Evolutionary conservation across 2,888 invertebrate genomes (phyloP).

Genomic region (Uropetala carovei): DNA sequence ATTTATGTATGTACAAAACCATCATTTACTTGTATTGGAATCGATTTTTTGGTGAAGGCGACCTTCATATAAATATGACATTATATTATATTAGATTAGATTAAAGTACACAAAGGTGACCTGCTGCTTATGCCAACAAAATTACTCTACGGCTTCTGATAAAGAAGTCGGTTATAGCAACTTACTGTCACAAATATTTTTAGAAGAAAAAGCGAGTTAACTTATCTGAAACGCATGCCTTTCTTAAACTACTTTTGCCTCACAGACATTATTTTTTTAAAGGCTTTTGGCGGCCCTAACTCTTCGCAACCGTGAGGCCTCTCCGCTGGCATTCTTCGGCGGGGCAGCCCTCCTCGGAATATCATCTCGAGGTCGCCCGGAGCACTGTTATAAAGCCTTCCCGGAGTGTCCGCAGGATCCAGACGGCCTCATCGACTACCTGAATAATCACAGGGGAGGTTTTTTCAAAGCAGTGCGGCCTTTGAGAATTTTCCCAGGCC

Average conservation of each 20-base stretch:
- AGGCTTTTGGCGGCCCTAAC: slow-evolving; percentile 80
- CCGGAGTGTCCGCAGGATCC: slow-evolving; percentile 85
- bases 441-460: slow-evolving; percentile 91
- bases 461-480: slow-evolving; percentile 79
- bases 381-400: slow-evolving; percentile 81
- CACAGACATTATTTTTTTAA: slow-evolving; percentile 67
- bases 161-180: no score
- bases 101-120: no score
- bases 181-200: no score
- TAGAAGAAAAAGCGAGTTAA: no score
- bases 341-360: slow-evolving; percentile 86
- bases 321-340: slow-evolving; percentile 85
- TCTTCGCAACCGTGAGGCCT: slow-evolving; percentile 77
- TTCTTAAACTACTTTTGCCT: not conserved
- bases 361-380: slow-evolving; percentile 80
- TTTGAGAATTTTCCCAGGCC: not conserved
- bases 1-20: no score
- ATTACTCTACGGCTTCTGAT: no score
- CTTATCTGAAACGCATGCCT: not conserved
- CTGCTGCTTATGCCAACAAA: no score
- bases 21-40: no score
- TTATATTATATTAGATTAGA: no score
- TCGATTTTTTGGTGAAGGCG: no score
- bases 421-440: slow-evolving; percentile 84
- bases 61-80: no score